A percentile compares a stretch with the other conserved stretches of the same genome.
These are phyloP conservation scores for Camelus dromedarius DNA, from an alignment of 2,113 vertebrate genomes.

Conservation along the genomic window DNA sequence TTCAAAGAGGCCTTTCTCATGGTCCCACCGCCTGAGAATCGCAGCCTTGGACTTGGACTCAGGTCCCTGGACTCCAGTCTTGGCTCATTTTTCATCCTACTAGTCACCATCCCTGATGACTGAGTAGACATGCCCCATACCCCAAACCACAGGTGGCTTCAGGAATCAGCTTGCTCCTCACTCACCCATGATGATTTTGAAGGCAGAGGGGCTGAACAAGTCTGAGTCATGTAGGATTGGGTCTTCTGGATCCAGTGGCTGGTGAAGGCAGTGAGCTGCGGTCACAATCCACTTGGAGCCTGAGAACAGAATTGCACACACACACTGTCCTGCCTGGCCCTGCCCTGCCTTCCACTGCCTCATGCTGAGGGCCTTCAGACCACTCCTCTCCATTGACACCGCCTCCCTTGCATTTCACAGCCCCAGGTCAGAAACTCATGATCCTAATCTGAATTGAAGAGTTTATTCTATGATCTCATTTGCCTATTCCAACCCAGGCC, in stretches of 20 bases:
- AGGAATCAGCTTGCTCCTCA: not conserved
- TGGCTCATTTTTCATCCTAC: not conserved
- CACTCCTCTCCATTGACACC: not conserved
- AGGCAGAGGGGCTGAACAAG: constrained; percentile 75
- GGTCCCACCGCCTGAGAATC: not conserved
- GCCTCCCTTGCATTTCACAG: not conserved
- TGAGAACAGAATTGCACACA: constrained; percentile 5
- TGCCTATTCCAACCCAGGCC: not conserved
- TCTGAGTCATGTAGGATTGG: not conserved
- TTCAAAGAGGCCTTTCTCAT: not conserved
- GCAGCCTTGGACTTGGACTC: not conserved
- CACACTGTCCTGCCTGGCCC: accelerated
- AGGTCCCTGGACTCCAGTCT: not conserved
- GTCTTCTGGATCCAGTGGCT: constrained; percentile 49
- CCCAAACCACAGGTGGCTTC: not conserved
- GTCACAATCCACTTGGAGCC: constrained; percentile 86
- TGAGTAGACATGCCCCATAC: not conserved
- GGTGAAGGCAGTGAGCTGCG: constrained; percentile 85
- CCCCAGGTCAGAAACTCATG: not conserved
- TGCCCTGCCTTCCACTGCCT: not conserved
- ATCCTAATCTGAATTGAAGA: not conserved
- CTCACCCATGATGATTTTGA: constrained; percentile 86
- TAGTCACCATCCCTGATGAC: not conserved
- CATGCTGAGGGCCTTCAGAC: not conserved
- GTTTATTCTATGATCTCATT: not conserved